Base-by-base conservation (phyloP, 2,113 vertebrate species). In the Hiodon tergisus region DNA sequence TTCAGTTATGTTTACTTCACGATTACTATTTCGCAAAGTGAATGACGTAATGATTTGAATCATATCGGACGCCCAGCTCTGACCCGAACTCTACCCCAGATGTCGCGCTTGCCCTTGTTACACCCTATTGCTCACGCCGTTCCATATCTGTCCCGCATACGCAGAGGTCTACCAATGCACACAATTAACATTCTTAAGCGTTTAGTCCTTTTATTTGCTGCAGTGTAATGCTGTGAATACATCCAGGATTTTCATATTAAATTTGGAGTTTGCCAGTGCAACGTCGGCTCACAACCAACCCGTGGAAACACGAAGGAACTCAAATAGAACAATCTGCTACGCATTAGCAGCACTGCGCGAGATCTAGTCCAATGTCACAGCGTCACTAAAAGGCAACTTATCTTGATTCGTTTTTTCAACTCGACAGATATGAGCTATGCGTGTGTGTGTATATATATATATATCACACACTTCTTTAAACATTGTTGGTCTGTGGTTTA, bases 1-100 rank as follows among this genome's bases (percentile, higher is more conserved):
- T 77, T 73, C 67, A 80, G 75, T 75, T 76, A 76, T 14, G 58
- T 3, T 66, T 2, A 60, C 54, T 50, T 66, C 71, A 73, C 57
- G 57, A 73, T 76, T 63, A 60, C 17, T 58, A 67, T 74, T 80
- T 55, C 71, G 14, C 52, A 53, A 8, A 73, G 47, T 52, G 66
- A 73, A 60, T 53, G 53, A 73, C 52, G 61, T 61, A 73, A 73
- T 55, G 61, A 54, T 61, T 52, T n/a, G 62, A 47, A 50, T 6
- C 31, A 6, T 4, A 17, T 51, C 71, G 46, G 31, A 59, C 54
- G 11, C 59, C 50, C 59, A 63, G n/a, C 60, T 52, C n/a, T 63
- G 48, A 63, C 60, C 51, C 60, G 9, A 73, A 73, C 11, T 52
- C 61, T 31, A 73, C 52, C 17, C 61, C 72, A 46, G n/a, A 14